A percentile compares a stretch with the other conserved stretches of the same genome.
Evolutionary conservation across 2,888 invertebrate species (phyloP).

Genomic region (Hoplodrina ambigua): DNA sequence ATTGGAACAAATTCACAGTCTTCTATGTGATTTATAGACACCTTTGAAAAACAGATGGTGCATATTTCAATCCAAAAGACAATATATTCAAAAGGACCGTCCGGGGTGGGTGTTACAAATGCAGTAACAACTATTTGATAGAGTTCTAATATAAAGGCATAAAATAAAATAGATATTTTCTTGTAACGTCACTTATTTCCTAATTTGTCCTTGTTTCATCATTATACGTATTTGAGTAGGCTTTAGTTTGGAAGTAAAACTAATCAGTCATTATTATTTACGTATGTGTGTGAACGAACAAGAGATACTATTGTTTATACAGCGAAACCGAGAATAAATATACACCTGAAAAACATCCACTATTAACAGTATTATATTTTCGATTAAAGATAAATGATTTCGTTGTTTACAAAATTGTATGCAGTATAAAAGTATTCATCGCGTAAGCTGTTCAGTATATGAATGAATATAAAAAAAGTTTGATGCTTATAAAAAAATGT

Average conservation of each 20-base stretch:
- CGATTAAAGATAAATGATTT: too few relatives aligned
- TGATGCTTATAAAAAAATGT: too few relatives aligned
- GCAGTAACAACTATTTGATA: constrained; percentile 43
- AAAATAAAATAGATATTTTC: constrained; percentile 4
- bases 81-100: constrained; percentile 51
- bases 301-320: background rate
- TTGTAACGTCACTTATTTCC: background rate
- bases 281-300: background rate
- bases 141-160: constrained; percentile 28
- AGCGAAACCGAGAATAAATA: background rate
- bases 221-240: background rate
- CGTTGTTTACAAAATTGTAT: background rate
- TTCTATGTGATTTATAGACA: constrained; percentile 44
- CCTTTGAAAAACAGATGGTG: constrained; percentile 52
- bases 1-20: constrained; percentile 31
- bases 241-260: background rate
- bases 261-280: background rate
- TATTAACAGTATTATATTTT: background rate
- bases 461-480: too few relatives aligned
- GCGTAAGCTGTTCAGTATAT: too few relatives aligned
- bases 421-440: too few relatives aligned
- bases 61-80: constrained; percentile 51
- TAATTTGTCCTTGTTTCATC: background rate
- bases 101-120: constrained; percentile 38
- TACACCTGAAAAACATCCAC: background rate